phyloP scores from a whole-genome alignment of 53 echinoderm and acorn worm species.

The Hippasteria phrygiana region DNA sequence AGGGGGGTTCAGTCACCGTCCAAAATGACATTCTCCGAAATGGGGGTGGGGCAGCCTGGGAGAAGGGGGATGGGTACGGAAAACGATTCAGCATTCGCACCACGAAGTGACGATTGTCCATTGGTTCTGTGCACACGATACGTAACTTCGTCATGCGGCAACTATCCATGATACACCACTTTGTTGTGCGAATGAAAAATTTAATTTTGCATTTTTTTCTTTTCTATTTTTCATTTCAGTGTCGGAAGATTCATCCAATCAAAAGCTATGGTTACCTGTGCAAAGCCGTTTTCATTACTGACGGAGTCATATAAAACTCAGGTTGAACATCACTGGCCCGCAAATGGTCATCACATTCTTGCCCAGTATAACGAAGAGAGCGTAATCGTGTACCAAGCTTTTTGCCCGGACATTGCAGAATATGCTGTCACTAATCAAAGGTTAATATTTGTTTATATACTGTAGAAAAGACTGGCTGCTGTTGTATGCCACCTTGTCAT shows the following conservation, averaged over 20 bases:
- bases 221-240: background rate
- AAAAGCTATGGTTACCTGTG: background rate
- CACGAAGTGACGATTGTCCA: too few species aligned
- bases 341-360: constrained; percentile 72
- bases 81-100: too few species aligned
- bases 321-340: constrained; percentile 66
- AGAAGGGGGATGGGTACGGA: too few species aligned
- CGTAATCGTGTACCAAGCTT: constrained; percentile 85
- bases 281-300: background rate
- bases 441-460: constrained; percentile 51
- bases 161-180: too few species aligned
- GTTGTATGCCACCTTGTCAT: too few species aligned
- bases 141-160: too few species aligned
- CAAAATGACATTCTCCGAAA: too few species aligned
- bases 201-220: background rate
- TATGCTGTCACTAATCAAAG: constrained; percentile 79
- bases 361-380: constrained; percentile 76
- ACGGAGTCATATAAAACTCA: constrained; percentile 69
- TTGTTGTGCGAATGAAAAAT: background rate
- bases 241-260: background rate
- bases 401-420: constrained; percentile 74
- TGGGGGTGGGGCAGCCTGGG: too few species aligned
- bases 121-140: too few species aligned
- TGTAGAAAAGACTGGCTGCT: too few species aligned
- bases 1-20: too few species aligned